Percentiles rank a stretch among this genome's conserved stretches.
phyloP scores from a whole-genome alignment of 2,113 vertebrate species.

The Ploceus nigricollis region DNA sequence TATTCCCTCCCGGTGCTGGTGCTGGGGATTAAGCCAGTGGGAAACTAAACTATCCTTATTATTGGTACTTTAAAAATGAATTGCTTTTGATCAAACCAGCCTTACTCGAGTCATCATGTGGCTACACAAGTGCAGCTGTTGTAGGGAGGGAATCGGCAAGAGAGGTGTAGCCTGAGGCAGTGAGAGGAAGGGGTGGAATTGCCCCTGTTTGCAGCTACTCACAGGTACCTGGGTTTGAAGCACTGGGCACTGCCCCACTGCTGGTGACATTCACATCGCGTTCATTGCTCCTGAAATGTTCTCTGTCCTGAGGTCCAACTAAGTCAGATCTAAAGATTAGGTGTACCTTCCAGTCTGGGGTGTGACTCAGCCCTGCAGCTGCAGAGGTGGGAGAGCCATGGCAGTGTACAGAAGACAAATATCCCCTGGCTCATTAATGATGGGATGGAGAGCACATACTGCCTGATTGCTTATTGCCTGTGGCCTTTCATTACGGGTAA shows the following conservation, averaged over 20 bases:
- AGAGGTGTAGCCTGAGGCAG: background rate
- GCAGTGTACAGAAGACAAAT: background rate
- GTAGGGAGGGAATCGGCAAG: background rate
- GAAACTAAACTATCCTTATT: background rate
- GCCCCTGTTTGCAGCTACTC: background rate
- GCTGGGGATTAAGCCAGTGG: background rate
- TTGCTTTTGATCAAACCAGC: background rate
- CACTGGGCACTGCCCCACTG: background rate
- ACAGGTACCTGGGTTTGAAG: background rate
- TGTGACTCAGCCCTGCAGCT: background rate
- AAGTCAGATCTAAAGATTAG: background rate
- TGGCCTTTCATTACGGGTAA: constrained; percentile 11
- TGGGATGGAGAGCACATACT: background rate
- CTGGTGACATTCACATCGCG: fast-evolving
- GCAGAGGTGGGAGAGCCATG: background rate
- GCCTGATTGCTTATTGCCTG: constrained; percentile 7
- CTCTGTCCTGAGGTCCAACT: background rate
- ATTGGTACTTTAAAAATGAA: background rate
- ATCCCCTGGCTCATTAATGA: background rate
- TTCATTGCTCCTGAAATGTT: background rate
- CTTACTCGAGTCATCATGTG: background rate
- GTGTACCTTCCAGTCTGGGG: background rate
- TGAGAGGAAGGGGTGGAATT: background rate
- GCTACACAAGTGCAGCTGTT: background rate
- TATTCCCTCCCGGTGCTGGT: background rate